Base-by-base conservation (phyloP, 2,113 vertebrate species). In the Natator depressus region DNA sequence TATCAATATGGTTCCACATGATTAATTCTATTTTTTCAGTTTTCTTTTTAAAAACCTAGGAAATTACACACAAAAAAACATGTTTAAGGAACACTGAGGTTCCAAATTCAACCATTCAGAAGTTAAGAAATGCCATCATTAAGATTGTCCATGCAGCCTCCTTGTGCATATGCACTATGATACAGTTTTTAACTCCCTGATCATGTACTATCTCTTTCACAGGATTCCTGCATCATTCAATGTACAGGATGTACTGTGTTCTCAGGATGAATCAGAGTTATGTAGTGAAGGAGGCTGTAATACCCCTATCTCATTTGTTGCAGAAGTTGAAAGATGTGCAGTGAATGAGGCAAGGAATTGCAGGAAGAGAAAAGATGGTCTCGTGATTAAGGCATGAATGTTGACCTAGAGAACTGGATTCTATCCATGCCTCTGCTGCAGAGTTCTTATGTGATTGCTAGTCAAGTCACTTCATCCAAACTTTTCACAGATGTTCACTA, bases 231-330 rank as follows among this genome's bases (percentile, higher is more conserved):
- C 35, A 50, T 84, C 81, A 79, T 49, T 49, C 42, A 69, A 13
- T 25, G 13, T 84, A 84, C 22, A 49, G 57, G 51, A 13, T 31
- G 8, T 84, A 84, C 27, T 50, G 57, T 10, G 3, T 25, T 86
- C 76, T 54, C 76, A 87, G 89, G 50, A 84, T 27, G 49, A 59
- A 84, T 49, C 22, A 85, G 3, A 89, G 42, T 31, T 87, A 84
- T 17, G 16, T 81, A 57, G 1, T 35, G 75, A 93, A 69, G 22
- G 27, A 76, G 83, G 7, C 69, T 31, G 76, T 5, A 25, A 38
- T 53, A 31, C 25, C 49, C 29, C 10, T 83, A 11, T 10, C 69
- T 84, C 1, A 46, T 27, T 22, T 75, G 5, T 35, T 51, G 78
- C 49, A 80, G 49, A 51, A 31, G 29, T 38, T 78, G 2, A 79